Evolutionary conservation across 1,140 invertebrate species (phyloP).

Genomic region (Drosophila kepulauana): DNA sequence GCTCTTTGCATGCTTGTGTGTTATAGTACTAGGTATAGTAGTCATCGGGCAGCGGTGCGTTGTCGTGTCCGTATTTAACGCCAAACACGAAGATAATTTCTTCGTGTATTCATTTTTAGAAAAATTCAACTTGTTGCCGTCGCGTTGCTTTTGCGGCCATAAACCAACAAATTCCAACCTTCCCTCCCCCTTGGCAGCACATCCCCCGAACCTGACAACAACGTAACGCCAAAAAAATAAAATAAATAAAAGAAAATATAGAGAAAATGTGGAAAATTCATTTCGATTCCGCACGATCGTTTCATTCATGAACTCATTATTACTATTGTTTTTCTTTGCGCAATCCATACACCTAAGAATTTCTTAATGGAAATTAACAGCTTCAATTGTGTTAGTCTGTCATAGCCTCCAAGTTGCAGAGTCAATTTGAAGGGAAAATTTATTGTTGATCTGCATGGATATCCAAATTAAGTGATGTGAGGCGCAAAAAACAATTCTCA

Average conservation of each 20-base stretch:
- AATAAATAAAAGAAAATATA: constrained; percentile 14
- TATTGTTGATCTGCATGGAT: background rate
- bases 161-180: constrained; percentile 50
- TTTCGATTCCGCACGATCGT: constrained; percentile 13
- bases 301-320: constrained; percentile 69
- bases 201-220: constrained; percentile 3
- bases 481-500: no score
- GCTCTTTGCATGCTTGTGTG: constrained; percentile 42
- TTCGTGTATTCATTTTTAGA: constrained; percentile 82
- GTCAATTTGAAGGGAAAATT: background rate
- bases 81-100: constrained; percentile 81
- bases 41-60: constrained; percentile 53
- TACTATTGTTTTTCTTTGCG: background rate
- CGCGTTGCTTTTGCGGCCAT: constrained; percentile 56
- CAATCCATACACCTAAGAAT: no score
- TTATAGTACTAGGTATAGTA: no score
- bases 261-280: constrained; percentile 16
- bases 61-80: constrained; percentile 74
- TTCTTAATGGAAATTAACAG: background rate
- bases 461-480: no score
- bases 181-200: background rate
- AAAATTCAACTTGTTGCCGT: constrained; percentile 82
- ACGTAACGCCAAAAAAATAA: constrained; percentile 24
- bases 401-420: no score
- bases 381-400: background rate